These are phyloP conservation scores for Cataglyphis hispanica DNA, from an alignment of 1,140 invertebrate species.

Conservation along the genomic window DNA sequence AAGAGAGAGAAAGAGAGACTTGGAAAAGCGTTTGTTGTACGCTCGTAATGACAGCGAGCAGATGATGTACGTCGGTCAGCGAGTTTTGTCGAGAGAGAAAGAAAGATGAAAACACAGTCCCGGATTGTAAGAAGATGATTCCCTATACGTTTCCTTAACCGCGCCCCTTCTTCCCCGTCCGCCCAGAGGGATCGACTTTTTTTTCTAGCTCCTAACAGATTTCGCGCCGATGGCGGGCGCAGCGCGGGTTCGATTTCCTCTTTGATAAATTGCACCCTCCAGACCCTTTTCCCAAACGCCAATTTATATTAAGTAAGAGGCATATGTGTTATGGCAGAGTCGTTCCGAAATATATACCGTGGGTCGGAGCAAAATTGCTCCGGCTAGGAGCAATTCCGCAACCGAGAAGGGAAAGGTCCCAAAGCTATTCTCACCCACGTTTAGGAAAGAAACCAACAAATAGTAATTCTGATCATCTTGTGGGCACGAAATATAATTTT, in stretches of 20 bases:
- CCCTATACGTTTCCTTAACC: not conserved
- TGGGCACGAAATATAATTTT: not conserved
- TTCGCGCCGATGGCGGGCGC: not conserved
- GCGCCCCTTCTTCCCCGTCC: not conserved
- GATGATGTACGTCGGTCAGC: slow-evolving; percentile 42
- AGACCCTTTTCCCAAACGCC: slow-evolving; percentile 27
- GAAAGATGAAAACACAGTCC: not conserved
- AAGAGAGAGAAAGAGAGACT: not conserved
- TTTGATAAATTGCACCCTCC: slow-evolving; percentile 38
- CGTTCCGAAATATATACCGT: slow-evolving; percentile 29
- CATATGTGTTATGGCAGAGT: slow-evolving; percentile 45
- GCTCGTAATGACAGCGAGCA: slow-evolving; percentile 45
- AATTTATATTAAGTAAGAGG: slow-evolving; percentile 55
- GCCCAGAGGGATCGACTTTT: slow-evolving; percentile 16
- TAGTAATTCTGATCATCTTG: not conserved
- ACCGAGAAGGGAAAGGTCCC: not conserved
- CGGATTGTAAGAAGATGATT: not conserved
- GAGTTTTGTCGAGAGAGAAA: not conserved
- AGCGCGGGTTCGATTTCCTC: slow-evolving; percentile 39
- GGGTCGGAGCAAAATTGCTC: slow-evolving; percentile 31
- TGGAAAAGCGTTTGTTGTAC: slow-evolving; percentile 31
- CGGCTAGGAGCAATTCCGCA: slow-evolving; percentile 8
- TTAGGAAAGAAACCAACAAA: not conserved
- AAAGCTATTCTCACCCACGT: not conserved
- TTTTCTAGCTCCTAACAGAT: slow-evolving; percentile 15